Percentiles rank a stretch among this genome's conserved stretches.
Evolutionary conservation across 2,797 vertebrate species (phyloP).

Genomic region (Girardinus metallicus): DNA sequence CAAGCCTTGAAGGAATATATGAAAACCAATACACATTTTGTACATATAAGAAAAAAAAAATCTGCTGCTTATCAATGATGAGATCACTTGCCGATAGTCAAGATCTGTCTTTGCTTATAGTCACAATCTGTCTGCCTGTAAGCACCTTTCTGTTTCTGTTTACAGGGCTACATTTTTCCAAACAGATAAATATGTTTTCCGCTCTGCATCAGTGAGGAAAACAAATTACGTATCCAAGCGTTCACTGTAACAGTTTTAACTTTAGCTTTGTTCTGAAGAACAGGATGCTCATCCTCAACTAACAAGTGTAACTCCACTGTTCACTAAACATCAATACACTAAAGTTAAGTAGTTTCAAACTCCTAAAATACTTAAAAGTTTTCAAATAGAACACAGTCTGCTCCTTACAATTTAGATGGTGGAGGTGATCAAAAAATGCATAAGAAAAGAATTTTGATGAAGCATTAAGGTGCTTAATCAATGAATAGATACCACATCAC

Average conservation of each 20-base stretch:
- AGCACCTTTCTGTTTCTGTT: not conserved
- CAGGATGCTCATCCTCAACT: not conserved
- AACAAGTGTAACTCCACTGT: constrained; percentile 5
- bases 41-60: constrained; percentile 14
- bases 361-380: constrained; percentile 20
- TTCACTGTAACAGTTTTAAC: not conserved
- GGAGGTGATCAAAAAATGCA: constrained; percentile 11
- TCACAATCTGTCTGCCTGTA: constrained; percentile 9
- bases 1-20: constrained; percentile 39
- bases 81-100: constrained; percentile 27
- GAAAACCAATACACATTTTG: constrained; percentile 25
- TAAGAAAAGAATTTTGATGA: constrained; percentile 6
- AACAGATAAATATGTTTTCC: constrained; percentile 11
- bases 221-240: not conserved
- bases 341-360: constrained; percentile 12
- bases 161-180: not conserved
- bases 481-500: no score
- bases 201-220: not conserved
- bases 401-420: constrained; percentile 15
- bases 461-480: not conserved
- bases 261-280: not conserved
- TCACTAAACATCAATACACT: constrained; percentile 8
- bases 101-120: not conserved
- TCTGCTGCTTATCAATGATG: constrained; percentile 10
- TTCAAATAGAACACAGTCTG: constrained; percentile 18